Percentiles rank a stretch among this genome's conserved stretches.
Conservation (phyloP, 2,888 invertebrate genomes). For the Cheilosia grossa region DNA sequence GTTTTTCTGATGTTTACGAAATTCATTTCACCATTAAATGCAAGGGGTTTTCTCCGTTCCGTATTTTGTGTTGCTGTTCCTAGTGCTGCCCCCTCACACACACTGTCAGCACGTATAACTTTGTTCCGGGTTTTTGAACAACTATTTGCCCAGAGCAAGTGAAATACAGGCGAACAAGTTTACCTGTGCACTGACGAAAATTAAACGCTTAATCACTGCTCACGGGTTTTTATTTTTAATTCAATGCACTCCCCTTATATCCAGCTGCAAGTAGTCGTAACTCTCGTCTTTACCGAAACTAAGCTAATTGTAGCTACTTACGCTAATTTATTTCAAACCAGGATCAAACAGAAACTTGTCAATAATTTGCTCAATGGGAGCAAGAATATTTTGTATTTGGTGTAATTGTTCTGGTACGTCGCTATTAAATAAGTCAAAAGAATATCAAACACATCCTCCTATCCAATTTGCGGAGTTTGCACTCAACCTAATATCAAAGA, state of each 20-base stretch:
- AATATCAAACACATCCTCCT: slow-evolving; percentile 7
- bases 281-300: too few species aligned
- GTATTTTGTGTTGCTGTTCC: background rate
- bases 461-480: slow-evolving; percentile 8
- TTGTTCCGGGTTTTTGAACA: slow-evolving; percentile 22
- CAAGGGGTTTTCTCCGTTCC: slow-evolving; percentile 11
- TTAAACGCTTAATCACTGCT: slow-evolving; percentile 25
- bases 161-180: slow-evolving; percentile 21
- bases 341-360: too few species aligned
- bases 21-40: slow-evolving; percentile 50
- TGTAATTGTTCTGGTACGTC: slow-evolving; percentile 11
- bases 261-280: too few species aligned
- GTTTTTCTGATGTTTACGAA: slow-evolving; percentile 32
- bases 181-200: slow-evolving; percentile 18
- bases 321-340: too few species aligned
- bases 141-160: slow-evolving; percentile 36
- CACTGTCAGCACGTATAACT: background rate
- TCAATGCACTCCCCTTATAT: too few species aligned
- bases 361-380: too few species aligned
- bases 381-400: too few species aligned
- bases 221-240: background rate
- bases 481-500: slow-evolving; percentile 17
- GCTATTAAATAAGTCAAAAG: slow-evolving; percentile 8
- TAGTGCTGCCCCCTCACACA: background rate
- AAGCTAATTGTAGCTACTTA: too few species aligned